These are phyloP conservation scores for Diabrotica balteata DNA, from an alignment of 2,888 invertebrate genomes.

Conservation along the genomic window DNA sequence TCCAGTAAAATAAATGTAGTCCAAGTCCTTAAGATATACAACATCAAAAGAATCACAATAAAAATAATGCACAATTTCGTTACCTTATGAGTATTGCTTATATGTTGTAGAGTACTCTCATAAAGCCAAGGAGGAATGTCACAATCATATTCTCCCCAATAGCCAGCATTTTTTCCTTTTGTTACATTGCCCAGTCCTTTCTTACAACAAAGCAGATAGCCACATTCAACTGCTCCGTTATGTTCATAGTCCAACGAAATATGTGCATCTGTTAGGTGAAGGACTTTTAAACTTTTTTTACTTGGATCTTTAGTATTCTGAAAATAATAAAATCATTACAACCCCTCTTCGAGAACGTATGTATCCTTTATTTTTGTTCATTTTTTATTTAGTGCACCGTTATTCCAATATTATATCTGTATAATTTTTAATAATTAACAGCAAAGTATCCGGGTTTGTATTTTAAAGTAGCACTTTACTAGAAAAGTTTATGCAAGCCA, in stretches of 20 bases:
- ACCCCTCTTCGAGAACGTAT: too few species aligned
- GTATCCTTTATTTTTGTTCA: too few species aligned
- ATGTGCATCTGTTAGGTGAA: constrained; percentile 80
- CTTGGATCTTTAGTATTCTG: too few species aligned
- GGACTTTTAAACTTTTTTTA: constrained; percentile 56
- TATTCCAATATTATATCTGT: too few species aligned
- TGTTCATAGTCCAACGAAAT: constrained; percentile 76
- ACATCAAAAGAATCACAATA: too few species aligned
- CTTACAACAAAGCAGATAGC: constrained; percentile 81
- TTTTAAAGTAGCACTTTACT: too few species aligned
- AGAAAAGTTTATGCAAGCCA: too few species aligned
- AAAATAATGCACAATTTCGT: neutral
- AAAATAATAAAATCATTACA: too few species aligned
- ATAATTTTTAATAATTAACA: too few species aligned
- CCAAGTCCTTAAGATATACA: constrained; percentile 47
- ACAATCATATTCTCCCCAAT: constrained; percentile 82
- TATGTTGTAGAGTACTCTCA: constrained; percentile 69
- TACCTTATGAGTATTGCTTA: constrained; percentile 41
- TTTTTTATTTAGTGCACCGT: too few species aligned
- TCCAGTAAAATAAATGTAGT: constrained; percentile 80
- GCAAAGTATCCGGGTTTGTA: too few species aligned
- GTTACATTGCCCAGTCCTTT: constrained; percentile 62
- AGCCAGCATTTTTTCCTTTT: constrained; percentile 66
- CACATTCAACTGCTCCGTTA: constrained; percentile 73
- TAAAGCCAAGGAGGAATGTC: constrained; percentile 75